These are phyloP conservation scores for Neomicropteryx cornuta DNA, from an alignment of 1,140 invertebrate genomes.

Conservation along the genomic window DNA sequence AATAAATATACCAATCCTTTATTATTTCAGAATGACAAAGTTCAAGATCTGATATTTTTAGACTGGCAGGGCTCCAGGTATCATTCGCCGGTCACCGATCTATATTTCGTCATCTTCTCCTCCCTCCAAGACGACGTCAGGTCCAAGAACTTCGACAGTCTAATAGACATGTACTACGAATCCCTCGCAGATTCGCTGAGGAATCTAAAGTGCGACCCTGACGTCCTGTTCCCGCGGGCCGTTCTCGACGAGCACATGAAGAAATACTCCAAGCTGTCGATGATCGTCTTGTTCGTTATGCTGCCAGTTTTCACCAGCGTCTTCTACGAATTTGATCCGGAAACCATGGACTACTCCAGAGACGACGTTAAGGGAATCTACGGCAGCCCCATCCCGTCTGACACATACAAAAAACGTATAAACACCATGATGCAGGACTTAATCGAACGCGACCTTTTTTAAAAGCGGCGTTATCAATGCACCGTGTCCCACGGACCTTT, in stretches of 20 bases:
- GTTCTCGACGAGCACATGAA: slow-evolving; percentile 7
- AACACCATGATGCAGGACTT: no score
- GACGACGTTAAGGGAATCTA: no score
- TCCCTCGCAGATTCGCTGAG: slow-evolving; percentile 5
- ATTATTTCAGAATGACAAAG: slow-evolving; percentile 9
- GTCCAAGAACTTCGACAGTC: slow-evolving; percentile 3
- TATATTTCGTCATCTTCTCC: slow-evolving; percentile 11
- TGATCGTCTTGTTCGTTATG: no score
- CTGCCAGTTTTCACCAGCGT: no score
- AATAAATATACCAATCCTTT: not conserved
- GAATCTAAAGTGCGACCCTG: slow-evolving; percentile 7
- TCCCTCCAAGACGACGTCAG: slow-evolving; percentile 8
- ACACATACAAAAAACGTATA: no score
- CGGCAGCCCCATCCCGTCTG: no score
- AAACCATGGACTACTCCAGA: no score
- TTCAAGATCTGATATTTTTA: slow-evolving; percentile 9
- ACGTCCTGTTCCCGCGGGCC: slow-evolving; percentile 5
- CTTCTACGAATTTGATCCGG: no score
- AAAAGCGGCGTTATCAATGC: no score
- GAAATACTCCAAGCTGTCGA: no score
- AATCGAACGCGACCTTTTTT: no score
- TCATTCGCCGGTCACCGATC: slow-evolving; percentile 12
- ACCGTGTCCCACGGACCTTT: no score
- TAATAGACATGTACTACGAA: slow-evolving; percentile 10
- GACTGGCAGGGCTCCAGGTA: slow-evolving; percentile 11